Base-by-base conservation (phyloP, 2,888 invertebrate genomes). In the Octonoba sinensis region DNA sequence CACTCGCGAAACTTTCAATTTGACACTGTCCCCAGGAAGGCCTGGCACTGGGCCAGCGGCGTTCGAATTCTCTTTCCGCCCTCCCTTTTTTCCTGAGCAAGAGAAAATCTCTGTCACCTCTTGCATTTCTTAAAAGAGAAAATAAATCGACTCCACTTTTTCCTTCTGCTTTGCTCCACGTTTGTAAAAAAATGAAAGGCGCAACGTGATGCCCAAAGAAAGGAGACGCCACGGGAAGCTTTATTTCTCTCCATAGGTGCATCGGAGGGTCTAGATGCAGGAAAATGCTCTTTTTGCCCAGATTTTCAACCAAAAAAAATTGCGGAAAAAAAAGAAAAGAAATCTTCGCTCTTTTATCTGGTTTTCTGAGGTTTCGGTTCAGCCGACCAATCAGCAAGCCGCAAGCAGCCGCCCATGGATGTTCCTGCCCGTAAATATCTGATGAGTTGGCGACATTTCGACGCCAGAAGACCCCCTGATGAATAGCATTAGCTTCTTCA, bases 81-180 rank as follows among this genome's bases (percentile, higher is more conserved):
- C 16, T 24, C 16, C 24, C 46, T 3, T 11, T 27, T 12, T 64
- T 20, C n/a, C 20, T 36, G 27, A 62, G 44, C 27, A 62, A 44
- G 62, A 27, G 62, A 46, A 64, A 64, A 64, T 64, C 64, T 44
- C 64, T 44, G 64, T 64, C 64, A 64, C 64, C 64, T 64, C 64
- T 64, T 64, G 64, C 64, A 64, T 64, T 64, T 64, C 64, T 64
- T 36, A 64, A 64, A 64, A 22, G 27, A 64, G 64, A 64, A 64
- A 64, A 64, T 64, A 64, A 64, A 64, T 64, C 64, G 64, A 64
- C 64, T 64, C 64, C 18, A 64, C 46, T 64, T 64, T n/a, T 64
- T 44, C 36, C 18, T n/a, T 44, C n/a, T 44, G n/a, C 44, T 44
- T 64, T 44, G 36, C 18, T 64, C 27, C 27, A n/a, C 18, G 16